Percentiles rank a stretch among this genome's conserved stretches.
These are phyloP conservation scores for Crax fasciolata DNA, from an alignment of 2,797 vertebrate genomes.

Conservation along the genomic window DNA sequence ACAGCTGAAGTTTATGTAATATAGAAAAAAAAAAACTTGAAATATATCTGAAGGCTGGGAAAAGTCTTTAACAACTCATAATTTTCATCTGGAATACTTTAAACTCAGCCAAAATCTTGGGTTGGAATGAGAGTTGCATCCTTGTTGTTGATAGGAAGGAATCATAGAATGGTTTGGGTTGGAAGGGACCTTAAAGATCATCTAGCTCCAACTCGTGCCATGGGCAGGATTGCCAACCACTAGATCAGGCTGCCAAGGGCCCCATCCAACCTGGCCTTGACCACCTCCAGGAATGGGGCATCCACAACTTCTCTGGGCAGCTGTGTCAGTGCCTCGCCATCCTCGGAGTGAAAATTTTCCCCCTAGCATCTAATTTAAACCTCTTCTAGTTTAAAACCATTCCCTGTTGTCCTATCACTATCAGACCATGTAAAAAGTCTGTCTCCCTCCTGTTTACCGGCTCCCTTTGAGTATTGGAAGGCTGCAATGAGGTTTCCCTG, in stretches of 20 bases:
- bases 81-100: not conserved
- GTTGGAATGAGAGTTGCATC: not conserved
- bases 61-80: not conserved
- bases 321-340: not conserved
- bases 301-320: not conserved
- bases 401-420: too few relatives aligned
- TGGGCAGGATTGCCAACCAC: not conserved
- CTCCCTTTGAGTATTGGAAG: too few relatives aligned
- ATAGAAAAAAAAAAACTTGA: not conserved
- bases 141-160: not conserved
- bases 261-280: not conserved
- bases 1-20: not conserved
- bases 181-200: not conserved
- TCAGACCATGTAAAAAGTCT: too few relatives aligned
- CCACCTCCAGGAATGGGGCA: too few relatives aligned
- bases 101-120: not conserved
- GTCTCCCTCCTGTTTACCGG: too few relatives aligned
- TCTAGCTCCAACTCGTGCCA: not conserved
- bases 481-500: too few relatives aligned
- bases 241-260: not conserved
- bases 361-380: too few relatives aligned
- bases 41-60: not conserved
- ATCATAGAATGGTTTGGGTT: not conserved
- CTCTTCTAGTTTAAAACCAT: too few relatives aligned
- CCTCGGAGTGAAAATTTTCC: not conserved